Percentiles rank a stretch among this genome's conserved stretches.
These are phyloP conservation scores for Dolichallabes microphthalmus DNA, from an alignment of 2,113 vertebrate genomes.

Conservation along the genomic window DNA sequence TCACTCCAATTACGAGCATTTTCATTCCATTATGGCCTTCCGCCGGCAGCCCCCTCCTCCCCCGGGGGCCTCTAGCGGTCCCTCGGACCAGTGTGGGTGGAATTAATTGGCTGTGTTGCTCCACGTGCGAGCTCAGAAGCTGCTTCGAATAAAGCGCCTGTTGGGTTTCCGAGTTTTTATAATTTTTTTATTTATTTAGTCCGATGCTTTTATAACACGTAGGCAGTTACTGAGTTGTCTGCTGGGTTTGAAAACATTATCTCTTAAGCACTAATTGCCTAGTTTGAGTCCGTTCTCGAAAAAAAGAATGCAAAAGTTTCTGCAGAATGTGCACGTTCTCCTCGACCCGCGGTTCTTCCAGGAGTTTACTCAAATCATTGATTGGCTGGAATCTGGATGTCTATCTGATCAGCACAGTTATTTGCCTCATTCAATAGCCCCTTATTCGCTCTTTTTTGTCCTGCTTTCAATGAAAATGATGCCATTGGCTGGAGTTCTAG, in stretches of 20 bases:
- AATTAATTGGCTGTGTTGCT: slow-evolving; percentile 51
- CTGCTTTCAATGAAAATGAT: background rate
- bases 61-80: background rate
- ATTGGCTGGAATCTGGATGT: background rate
- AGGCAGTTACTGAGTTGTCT: background rate
- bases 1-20: slow-evolving; percentile 52
- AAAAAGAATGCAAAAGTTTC: background rate
- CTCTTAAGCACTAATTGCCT: slow-evolving; percentile 28
- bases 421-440: background rate
- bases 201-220: background rate
- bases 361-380: background rate
- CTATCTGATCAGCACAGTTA: background rate
- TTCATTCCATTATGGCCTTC: slow-evolving; percentile 53
- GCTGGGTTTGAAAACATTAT: background rate
- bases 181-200: background rate
- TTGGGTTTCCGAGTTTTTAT: slow-evolving; percentile 14
- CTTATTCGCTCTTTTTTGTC: background rate
- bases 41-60: slow-evolving; percentile 28
- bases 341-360: background rate
- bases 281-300: background rate
- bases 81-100: slow-evolving; percentile 28
- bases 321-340: background rate
- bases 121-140: slow-evolving; percentile 29
- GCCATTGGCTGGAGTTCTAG: background rate
- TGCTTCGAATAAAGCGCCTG: slow-evolving; percentile 17